Conservation (phyloP, 2,113 vertebrate species). For the Elgaria multicarinata region DNA sequence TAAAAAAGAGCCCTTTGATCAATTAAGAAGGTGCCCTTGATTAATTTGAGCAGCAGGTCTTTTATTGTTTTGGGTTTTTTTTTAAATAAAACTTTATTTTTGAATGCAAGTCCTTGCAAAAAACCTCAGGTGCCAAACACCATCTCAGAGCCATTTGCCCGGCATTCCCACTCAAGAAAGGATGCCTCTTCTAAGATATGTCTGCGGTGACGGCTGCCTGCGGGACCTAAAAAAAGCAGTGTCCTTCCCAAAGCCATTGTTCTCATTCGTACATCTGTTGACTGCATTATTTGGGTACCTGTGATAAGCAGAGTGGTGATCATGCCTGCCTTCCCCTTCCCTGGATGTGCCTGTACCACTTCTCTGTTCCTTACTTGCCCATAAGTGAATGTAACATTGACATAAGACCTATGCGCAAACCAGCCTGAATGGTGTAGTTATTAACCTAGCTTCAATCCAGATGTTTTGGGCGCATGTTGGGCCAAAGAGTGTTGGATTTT, state of each 20-base stretch:
- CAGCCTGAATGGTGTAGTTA: no score
- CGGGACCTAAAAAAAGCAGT: not conserved
- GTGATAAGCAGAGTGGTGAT: not conserved
- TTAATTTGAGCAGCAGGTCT: not conserved
- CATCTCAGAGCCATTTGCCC: not conserved
- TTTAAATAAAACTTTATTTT: not conserved
- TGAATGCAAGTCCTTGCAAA: not conserved
- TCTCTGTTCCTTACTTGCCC: not conserved
- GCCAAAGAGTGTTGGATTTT: not conserved
- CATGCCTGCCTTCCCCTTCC: not conserved
- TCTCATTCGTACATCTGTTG: no score
- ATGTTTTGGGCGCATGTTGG: not conserved
- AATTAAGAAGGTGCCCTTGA: not conserved
- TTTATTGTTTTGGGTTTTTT: fast-evolving
- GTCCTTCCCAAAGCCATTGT: not conserved
- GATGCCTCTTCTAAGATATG: no score
- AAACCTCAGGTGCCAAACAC: not conserved
- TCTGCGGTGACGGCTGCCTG: not conserved
- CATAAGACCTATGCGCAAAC: not conserved
- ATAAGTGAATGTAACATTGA: not conserved
- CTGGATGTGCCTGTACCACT: not conserved
- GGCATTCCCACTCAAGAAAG: not conserved
- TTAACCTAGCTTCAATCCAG: not conserved
- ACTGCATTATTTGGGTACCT: no score
- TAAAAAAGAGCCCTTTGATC: not conserved